These are phyloP conservation scores for Myxocyprinus asiaticus DNA, from an alignment of 2,113 vertebrate species.

Conservation along the genomic window DNA sequence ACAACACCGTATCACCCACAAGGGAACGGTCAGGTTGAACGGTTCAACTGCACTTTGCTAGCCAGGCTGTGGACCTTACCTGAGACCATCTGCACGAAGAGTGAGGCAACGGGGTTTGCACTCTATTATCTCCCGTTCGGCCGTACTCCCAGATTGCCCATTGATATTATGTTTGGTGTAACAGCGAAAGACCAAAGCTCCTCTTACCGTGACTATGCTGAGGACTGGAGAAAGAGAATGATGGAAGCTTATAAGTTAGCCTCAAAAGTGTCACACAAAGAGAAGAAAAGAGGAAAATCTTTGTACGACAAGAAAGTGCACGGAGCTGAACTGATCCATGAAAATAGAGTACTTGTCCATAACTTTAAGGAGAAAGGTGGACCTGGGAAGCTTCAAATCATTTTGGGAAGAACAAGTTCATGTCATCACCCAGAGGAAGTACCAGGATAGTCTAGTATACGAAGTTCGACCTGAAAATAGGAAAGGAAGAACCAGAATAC, in stretches of 20 bases:
- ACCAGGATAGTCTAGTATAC: background rate
- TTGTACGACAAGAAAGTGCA: background rate
- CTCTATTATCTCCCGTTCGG: background rate
- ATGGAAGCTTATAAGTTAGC: background rate
- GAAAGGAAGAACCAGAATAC: background rate
- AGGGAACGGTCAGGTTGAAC: too few species aligned
- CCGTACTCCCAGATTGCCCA: background rate
- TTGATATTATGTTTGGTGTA: constrained; percentile 1
- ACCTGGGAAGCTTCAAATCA: background rate
- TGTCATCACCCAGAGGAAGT: background rate
- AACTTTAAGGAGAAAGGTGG: background rate
- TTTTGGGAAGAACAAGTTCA: constrained; percentile 12
- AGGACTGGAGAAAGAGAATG: background rate
- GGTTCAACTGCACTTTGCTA: too few species aligned
- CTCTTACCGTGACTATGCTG: background rate
- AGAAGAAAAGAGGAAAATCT: background rate
- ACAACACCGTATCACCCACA: too few species aligned
- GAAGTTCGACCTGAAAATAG: background rate
- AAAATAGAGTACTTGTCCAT: background rate
- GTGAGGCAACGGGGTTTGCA: background rate
- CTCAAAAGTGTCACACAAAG: background rate
- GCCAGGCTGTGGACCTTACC: too few species aligned
- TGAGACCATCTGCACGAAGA: too few species aligned
- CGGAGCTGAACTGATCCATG: background rate
- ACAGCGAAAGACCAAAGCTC: background rate